phyloP scores from a whole-genome alignment of 2,888 invertebrate genomes.

The Agrochola litura region DNA sequence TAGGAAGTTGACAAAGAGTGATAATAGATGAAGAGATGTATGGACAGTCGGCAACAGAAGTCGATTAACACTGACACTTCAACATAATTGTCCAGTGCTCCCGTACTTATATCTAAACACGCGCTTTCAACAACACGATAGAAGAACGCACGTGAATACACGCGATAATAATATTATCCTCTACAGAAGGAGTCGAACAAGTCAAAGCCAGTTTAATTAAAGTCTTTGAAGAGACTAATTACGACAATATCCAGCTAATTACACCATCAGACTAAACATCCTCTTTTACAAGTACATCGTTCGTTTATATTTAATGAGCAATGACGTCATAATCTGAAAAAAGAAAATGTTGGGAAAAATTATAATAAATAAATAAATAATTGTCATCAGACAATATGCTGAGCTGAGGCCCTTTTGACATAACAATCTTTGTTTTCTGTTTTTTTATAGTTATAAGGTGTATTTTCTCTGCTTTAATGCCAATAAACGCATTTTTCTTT shows the following conservation, averaged over 20 bases:
- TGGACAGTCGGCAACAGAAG: too few species aligned
- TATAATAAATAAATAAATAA: too few species aligned
- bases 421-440: too few species aligned
- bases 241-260: constrained; percentile 21
- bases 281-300: background rate
- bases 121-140: too few species aligned
- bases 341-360: background rate
- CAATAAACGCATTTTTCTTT: too few species aligned
- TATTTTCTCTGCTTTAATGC: too few species aligned
- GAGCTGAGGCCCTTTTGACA: too few species aligned
- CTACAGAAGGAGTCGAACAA: constrained; percentile 10
- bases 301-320: constrained; percentile 7
- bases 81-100: background rate
- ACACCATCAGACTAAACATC: constrained; percentile 21
- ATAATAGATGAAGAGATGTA: too few species aligned
- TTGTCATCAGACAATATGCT: too few species aligned
- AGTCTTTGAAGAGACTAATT: constrained; percentile 34
- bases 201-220: constrained; percentile 31
- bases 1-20: too few species aligned
- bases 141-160: background rate
- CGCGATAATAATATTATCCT: background rate
- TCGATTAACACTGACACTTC: too few species aligned
- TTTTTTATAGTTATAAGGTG: too few species aligned
- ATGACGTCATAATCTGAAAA: background rate
- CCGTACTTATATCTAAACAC: background rate